Percentiles rank a stretch among this genome's conserved stretches.
Evolutionary conservation across 37 sponge, comb jelly and placozoan species (phyloP).

Genomic region (Haliclona indistincta): DNA sequence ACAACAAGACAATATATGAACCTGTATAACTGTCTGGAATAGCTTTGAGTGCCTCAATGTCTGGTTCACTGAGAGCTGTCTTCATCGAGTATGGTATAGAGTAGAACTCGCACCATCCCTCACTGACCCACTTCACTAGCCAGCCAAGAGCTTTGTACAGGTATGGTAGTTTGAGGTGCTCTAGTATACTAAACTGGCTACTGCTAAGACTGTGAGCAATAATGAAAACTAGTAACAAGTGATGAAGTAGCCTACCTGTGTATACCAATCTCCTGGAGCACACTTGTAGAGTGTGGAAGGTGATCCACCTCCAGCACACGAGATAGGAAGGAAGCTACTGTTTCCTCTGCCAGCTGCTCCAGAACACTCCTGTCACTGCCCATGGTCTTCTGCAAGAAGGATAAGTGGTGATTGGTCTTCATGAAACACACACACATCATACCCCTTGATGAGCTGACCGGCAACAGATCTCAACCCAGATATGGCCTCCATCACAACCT

Average conservation of each 20-base stretch:
- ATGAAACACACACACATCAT: not conserved
- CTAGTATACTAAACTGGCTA: constrained; percentile 49
- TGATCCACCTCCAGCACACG: constrained; percentile 28
- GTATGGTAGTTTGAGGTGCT: constrained; percentile 12
- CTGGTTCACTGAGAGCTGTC: constrained; percentile 25
- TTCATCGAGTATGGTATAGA: constrained; percentile 63
- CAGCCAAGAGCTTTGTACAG: constrained; percentile 46
- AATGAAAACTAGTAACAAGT: not conserved
- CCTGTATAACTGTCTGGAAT: constrained; percentile 32
- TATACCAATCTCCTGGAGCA: constrained; percentile 53
- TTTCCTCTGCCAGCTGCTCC: not conserved
- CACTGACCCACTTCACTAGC: constrained; percentile 70
- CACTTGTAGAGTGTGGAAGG: constrained; percentile 20
- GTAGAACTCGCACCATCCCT: constrained; percentile 74
- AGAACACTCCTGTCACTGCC: not conserved
- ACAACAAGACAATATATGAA: not conserved
- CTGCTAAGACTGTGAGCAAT: constrained; percentile 27
- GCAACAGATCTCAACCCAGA: constrained; percentile 60
- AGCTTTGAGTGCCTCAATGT: constrained; percentile 22
- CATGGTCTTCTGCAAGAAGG: not conserved
- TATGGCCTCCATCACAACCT: constrained; percentile 54
- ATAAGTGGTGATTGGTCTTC: not conserved
- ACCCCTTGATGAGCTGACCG: constrained; percentile 68
- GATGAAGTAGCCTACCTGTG: constrained; percentile 16
- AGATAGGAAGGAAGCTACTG: constrained; percentile 23